Base-by-base conservation (phyloP, 1,140 invertebrate species). In the Bombus ignitus region DNA sequence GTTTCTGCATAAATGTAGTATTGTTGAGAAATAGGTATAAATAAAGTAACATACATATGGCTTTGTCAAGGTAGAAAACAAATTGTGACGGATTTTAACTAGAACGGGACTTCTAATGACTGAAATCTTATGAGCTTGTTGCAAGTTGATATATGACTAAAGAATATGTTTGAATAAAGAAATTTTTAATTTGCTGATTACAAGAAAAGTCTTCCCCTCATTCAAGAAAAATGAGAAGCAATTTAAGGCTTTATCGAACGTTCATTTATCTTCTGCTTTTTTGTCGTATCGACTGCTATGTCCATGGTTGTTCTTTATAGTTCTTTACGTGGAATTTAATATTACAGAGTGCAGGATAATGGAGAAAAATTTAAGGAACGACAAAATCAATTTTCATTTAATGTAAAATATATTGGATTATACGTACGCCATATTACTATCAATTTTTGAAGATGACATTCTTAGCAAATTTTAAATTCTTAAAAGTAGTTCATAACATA, bases 291-390 rank as follows among this genome's bases (percentile, higher is more conserved):
- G 35, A 37, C 1, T 71, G 32, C 2, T 35, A 25, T 35, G 32
- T 37, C 15, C 15, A 68, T 68, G 68, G 9, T 71, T 39, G 22
- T 71, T 71, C 25, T 71, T 39, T 25, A 66, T 37, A 68, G 66
- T 15, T 35, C 66, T 71, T 28, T 71, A 28, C 68, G 37, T 71
- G 37, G 68, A 71, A 71, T 71, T 71, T 71, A 71, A 39, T 71
- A 39, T 37, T 39, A 70, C 22, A 18, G n/a, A 66, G 65, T 68
- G 18, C 15, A 32, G 37, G 12, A 37, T 39, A 39, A 28, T 2
- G 68, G n/a, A 71, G 25, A 35, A 39, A 39, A 71, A 71, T 71
- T 68, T 3, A 18, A 35, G 22, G 66, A 32, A 37, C 8, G 35
- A 25, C 66, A 1, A 22, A 68, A 15, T 68, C n/a, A 25, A 10